Evolutionary conservation across 2,888 invertebrate genomes (phyloP), one percentile per base, ranked within the genome.

Genomic region (Xestoiulus laeticollis): DNA sequence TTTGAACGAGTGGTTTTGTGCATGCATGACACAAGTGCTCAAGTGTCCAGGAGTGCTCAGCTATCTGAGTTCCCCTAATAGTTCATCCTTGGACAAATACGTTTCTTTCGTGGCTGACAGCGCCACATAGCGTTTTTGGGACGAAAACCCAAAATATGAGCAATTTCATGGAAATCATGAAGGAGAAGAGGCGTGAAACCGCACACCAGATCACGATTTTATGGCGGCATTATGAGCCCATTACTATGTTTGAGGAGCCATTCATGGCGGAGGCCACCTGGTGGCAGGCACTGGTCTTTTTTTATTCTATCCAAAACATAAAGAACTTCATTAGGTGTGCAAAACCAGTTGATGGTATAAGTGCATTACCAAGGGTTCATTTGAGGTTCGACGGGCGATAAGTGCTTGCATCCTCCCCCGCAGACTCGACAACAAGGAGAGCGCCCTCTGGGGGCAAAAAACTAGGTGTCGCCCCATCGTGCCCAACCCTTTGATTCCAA

Each of bases 121-220:
- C 78, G n/a, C 16, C 59, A 59, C n/a, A 3, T 3, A 59, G 3
- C 3, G 26, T 48, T 78, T 78, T 78, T 30, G 78, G 30, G 48
- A 8, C 1, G 30, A 78, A 78, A 78, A 78, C 1, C 30, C 12
- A 78, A 38, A 78, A 78, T 78, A 30, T 78, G 26, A 12, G 30
- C 78, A 78, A 78, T 78, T 78, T 78, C 78, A 78, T 78, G 78
- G 30, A 78, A 78, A 30, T 78, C 78, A 78, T 14, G 1, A 78
- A 78, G 6, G 30, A 78, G 30, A 14, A 30, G 14, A 8, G 78
- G 30, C 78, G 30, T 78, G 78, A 78, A 78, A 78, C 78, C 78
- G 22, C 26, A 30, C 26, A 30, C 78, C 22, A 14, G 78, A 12
- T 78, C 78, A 22, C 78, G 78, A 78, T 78, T 78, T 78, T 30